Evolutionary conservation across 2,797 vertebrate species (phyloP).

Genomic region (Apogon hyalosoma): DNA sequence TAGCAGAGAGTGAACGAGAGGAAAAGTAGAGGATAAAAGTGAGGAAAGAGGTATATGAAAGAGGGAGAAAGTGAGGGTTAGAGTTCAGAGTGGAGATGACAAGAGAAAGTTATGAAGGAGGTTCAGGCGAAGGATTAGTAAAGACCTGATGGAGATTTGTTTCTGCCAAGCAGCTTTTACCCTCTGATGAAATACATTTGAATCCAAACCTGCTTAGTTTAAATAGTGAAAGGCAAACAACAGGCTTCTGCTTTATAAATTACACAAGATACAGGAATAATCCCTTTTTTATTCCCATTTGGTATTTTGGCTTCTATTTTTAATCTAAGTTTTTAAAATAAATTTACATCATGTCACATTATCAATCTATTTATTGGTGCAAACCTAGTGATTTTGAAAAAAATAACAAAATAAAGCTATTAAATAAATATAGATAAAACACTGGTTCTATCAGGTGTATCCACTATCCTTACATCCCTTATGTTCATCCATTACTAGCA

Average conservation of each 20-base stretch:
- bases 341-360: no score
- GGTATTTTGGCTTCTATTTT: no score
- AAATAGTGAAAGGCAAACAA: neutral
- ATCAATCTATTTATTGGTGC: no score
- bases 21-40: constrained; percentile 13
- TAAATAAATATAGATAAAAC: no score
- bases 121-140: constrained; percentile 6
- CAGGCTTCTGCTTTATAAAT: neutral
- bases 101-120: constrained; percentile 31
- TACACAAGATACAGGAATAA: neutral
- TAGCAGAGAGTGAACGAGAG: constrained; percentile 14
- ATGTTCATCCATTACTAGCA: no score
- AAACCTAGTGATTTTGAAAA: no score
- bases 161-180: constrained; percentile 1
- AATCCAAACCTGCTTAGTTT: constrained; percentile 14
- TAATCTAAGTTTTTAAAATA: no score
- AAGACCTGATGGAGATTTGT: constrained; percentile 22
- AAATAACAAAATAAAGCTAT: no score
- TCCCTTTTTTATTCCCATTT: neutral
- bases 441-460: no score
- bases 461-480: no score
- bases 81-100: constrained; percentile 46
- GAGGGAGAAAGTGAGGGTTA: constrained; percentile 62
- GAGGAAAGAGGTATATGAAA: constrained; percentile 34
- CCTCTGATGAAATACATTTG: constrained; percentile 9